Base-by-base conservation (phyloP, 2,113 vertebrate species). In the Engystomops pustulosus region DNA sequence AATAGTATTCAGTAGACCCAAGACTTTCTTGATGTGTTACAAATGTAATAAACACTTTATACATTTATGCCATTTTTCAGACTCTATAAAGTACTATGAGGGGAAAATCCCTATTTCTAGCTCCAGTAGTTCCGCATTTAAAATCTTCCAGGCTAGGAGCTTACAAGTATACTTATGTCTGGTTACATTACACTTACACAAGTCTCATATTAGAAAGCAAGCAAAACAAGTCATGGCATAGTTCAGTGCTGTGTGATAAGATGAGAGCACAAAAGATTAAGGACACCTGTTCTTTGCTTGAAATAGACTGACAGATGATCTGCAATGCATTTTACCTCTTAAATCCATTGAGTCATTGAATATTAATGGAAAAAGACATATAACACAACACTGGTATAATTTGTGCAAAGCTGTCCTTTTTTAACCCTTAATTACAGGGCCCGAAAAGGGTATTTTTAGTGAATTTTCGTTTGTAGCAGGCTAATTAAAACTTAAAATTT, bases 281-380 rank as follows among this genome's bases (percentile, higher is more conserved):
- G 7, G n/a, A 70, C 68, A 44, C 34, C 68, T 70, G 68, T 25
- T 70, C n/a, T 41, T 0, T n/a, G 25, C 60, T 32, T 65, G 60
- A 65, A 65, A 65, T 65, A 65, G 60, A 32, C 27, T 65, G 60
- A 14, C 60, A 65, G 60, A 65, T 65, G 27, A 65, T 65, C 60
- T n/a, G 6, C 14, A 17, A 32, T 17, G 60, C 27, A 65, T 65
- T 65, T 30, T 27, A 32, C 60, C 60, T 17, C 60, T 65, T 65
- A 65, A 65, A 65, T 65, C 60, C 60, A 1, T 30, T 65, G 5
- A 65, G 23, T 62, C 58, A 62, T 12, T 62, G 25, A 62, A 30
- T 30, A 30, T 62, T 8, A 58, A 58, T n/a, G 55, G 55, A 58
- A 58, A 58, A 25, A 53, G 20, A 53, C 51, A 53, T 3, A 17